Evolutionary conservation across 2,113 vertebrate genomes (phyloP).

Genomic region (Platysteira castanea): DNA sequence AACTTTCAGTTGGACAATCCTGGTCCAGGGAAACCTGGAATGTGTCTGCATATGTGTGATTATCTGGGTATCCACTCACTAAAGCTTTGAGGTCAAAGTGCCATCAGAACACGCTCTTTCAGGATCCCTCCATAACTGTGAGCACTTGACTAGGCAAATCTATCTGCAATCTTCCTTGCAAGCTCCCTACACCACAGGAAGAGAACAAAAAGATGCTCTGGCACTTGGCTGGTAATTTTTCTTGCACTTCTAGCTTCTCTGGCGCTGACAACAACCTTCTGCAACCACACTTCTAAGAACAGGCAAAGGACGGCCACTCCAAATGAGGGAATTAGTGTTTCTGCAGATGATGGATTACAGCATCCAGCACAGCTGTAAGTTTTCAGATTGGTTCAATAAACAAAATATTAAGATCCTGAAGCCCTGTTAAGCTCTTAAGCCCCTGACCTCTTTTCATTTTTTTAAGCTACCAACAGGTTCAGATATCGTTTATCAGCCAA

Average conservation of each 20-base stretch:
- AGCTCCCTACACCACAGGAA: neutral
- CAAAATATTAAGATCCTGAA: neutral
- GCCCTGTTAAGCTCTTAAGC: neutral
- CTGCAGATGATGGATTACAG: neutral
- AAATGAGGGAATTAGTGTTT: neutral
- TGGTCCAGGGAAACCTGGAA: neutral
- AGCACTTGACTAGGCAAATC: neutral
- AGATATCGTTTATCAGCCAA: neutral
- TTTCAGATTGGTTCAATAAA: neutral
- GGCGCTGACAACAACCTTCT: neutral
- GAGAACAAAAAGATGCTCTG: neutral
- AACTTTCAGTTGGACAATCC: neutral
- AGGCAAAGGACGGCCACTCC: neutral
- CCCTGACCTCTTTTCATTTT: neutral
- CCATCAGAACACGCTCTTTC: neutral
- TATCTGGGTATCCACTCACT: neutral
- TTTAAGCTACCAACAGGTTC: neutral
- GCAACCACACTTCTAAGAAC: neutral
- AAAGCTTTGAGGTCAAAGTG: neutral
- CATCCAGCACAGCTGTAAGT: neutral
- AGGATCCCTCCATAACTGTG: rapidly evolving
- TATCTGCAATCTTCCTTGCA: neutral
- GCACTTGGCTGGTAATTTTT: neutral
- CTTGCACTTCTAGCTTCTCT: neutral
- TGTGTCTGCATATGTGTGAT: rapidly evolving